Base-by-base conservation (phyloP, 2,113 vertebrate genomes). In the Spea multiplicata region DNA sequence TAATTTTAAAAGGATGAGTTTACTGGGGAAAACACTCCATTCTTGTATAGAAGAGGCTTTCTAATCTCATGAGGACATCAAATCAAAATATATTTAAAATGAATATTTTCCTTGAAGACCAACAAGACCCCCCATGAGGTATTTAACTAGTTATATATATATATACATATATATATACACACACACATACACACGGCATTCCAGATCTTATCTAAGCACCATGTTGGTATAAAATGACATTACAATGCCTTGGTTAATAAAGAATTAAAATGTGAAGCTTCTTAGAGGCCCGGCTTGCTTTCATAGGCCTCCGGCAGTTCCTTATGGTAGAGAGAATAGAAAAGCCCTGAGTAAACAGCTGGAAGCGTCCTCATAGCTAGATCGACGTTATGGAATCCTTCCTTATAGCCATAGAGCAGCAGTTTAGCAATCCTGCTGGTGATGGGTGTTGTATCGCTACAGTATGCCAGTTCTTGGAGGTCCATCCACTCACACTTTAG, bases 271-370 rank as follows among this genome's bases (percentile, higher is more conserved):
- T 85, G 83, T 86, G 88, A 85, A 84, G 66, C 5, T 71, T 78
- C 49, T 6, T 85, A 64, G 52, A 74, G 16, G 75, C 74, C 80
- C 5, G 6, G 44, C 50, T 83, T 65, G 44, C 82, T 83, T 83
- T 81, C 87, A 0, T 90, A 90, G 57, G 64, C 70, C 77, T 87
- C 84, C 0, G 95, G 94, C 81, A 97, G 87, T 65, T 87, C 86
- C 80, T 91, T 89, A 88, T 96, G 93, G 83, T 96, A 98, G 0
- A 98, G 89, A 86, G 97, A 95, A 84, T 96, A 97, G 74, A 94
- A 90, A 65, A 88, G 85, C 76, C 96, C 95, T 0, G 94, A 90
- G 82, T 95, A 91, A 9, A 94, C 89, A 0, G 96, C 92, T 0
- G 94, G 94, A 0, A 96, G 81, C 83, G 95, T 90, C 83, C 91